phyloP scores from a whole-genome alignment of 2,888 invertebrate genomes.

The Phyllotreta striolata region DNA sequence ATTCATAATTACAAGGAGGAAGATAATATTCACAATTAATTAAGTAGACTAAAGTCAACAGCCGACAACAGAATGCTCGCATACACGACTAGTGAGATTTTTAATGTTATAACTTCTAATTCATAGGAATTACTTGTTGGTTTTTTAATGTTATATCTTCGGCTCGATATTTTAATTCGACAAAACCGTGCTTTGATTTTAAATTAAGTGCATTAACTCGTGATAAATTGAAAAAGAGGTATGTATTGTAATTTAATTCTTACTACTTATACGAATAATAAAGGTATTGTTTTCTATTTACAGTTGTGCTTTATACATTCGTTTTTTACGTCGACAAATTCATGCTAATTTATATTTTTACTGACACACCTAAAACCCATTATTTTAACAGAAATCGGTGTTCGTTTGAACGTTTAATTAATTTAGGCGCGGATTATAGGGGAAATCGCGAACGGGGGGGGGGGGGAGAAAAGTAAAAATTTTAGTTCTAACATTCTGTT shows the following conservation, averaged over 20 bases:
- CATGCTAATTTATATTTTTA: slow-evolving; percentile 29
- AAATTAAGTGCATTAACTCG: slow-evolving; percentile 6
- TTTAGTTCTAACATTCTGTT: neutral
- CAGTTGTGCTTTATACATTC: slow-evolving; percentile 22
- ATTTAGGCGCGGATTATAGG: neutral
- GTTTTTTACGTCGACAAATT: slow-evolving; percentile 42
- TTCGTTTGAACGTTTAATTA: neutral
- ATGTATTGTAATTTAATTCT: slow-evolving; percentile 1
- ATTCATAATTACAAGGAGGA: slow-evolving; percentile 4
- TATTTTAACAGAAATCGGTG: slow-evolving; percentile 8
- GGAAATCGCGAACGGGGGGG: too few species aligned
- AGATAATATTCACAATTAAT: slow-evolving; percentile 13
- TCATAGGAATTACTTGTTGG: slow-evolving; percentile 18
- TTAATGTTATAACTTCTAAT: slow-evolving; percentile 26
- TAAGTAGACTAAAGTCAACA: slow-evolving; percentile 13
- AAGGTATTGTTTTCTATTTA: slow-evolving; percentile 1
- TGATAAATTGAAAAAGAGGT: slow-evolving; percentile 10
- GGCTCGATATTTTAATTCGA: neutral
- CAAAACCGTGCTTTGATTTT: neutral
- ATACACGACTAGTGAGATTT: slow-evolving; percentile 20
- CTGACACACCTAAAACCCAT: slow-evolving; percentile 43
- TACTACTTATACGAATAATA: slow-evolving; percentile 1
- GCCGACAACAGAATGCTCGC: slow-evolving; percentile 18
- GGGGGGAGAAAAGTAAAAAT: too few species aligned
- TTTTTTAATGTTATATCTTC: slow-evolving; percentile 10